A percentile compares a stretch with the other conserved stretches of the same genome.
Evolutionary conservation across 2,888 invertebrate species (phyloP).

Genomic region (Agrypnus murinus): DNA sequence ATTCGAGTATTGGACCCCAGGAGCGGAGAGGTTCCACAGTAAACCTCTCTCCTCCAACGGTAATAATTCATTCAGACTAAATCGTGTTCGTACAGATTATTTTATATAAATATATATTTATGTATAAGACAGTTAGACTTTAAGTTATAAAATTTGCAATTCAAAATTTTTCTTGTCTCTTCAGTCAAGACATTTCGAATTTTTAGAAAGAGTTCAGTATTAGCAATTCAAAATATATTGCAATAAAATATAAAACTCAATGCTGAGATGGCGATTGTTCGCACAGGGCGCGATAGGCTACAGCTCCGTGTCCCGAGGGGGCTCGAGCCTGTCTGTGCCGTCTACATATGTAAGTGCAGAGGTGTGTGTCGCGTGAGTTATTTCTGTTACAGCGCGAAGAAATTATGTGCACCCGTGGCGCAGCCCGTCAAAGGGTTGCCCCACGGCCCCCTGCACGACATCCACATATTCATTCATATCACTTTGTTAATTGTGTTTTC

Average conservation of each 20-base stretch:
- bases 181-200: constrained; percentile 14
- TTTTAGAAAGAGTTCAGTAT: constrained; percentile 27
- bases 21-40: constrained; percentile 89
- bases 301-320: constrained; percentile 74
- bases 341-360: constrained; percentile 78
- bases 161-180: constrained; percentile 28
- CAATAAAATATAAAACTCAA: constrained; percentile 47
- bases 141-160: constrained; percentile 28
- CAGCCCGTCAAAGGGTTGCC: constrained; percentile 54
- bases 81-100: constrained; percentile 33
- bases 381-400: constrained; percentile 59
- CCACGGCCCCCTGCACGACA: constrained; percentile 58
- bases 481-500: constrained; percentile 65
- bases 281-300: constrained; percentile 71
- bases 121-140: constrained; percentile 10
- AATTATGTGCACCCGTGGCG: constrained; percentile 58
- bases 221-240: constrained; percentile 39
- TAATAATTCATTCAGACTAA: constrained; percentile 69
- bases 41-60: constrained; percentile 92
- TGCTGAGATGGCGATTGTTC: constrained; percentile 77
- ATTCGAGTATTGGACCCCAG: constrained; percentile 94
- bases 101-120: background rate
- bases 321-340: constrained; percentile 90
- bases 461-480: constrained; percentile 60
- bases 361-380: constrained; percentile 54